These are phyloP conservation scores for Bruchidius siliquastri DNA, from an alignment of 2,888 invertebrate species.

Conservation along the genomic window DNA sequence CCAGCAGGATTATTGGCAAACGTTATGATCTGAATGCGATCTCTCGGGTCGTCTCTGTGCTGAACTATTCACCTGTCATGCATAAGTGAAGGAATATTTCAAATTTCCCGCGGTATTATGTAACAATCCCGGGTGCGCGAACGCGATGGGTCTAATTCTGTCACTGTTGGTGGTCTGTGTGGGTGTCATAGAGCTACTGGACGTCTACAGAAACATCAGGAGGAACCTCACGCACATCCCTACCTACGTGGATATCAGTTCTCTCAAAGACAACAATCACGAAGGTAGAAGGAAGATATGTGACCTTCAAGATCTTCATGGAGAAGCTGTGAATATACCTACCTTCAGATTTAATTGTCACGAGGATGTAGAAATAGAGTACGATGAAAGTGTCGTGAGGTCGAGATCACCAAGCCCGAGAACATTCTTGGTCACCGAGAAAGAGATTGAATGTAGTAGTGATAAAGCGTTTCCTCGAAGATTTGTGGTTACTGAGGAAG, in stretches of 20 bases:
- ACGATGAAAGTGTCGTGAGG: slow-evolving; percentile 14
- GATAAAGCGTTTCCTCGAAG: slow-evolving; percentile 18
- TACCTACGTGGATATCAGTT: slow-evolving; percentile 14
- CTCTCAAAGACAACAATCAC: slow-evolving; percentile 13
- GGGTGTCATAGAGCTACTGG: slow-evolving; percentile 65
- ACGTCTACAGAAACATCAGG: slow-evolving; percentile 52
- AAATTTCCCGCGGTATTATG: slow-evolving; percentile 24
- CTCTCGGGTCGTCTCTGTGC: neutral
- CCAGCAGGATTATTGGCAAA: slow-evolving; percentile 27
- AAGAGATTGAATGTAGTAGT: slow-evolving; percentile 11
- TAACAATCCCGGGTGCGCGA: slow-evolving; percentile 8
- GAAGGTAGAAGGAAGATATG: slow-evolving; percentile 11
- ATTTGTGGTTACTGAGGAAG: slow-evolving; percentile 26
- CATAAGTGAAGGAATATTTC: slow-evolving; percentile 11
- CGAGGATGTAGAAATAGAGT: slow-evolving; percentile 31
- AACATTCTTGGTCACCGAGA: slow-evolving; percentile 29
- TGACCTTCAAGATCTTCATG: slow-evolving; percentile 10
- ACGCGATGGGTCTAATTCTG: slow-evolving; percentile 65
- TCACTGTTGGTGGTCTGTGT: slow-evolving; percentile 72
- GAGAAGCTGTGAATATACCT: slow-evolving; percentile 14
- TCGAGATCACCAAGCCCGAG: slow-evolving; percentile 26
- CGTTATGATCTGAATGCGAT: slow-evolving; percentile 11
- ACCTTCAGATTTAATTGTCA: slow-evolving; percentile 25
- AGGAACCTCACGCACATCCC: slow-evolving; percentile 21
- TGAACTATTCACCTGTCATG: neutral